Base-by-base conservation (phyloP, 2,888 invertebrate genomes). In the Luperina testacea region DNA sequence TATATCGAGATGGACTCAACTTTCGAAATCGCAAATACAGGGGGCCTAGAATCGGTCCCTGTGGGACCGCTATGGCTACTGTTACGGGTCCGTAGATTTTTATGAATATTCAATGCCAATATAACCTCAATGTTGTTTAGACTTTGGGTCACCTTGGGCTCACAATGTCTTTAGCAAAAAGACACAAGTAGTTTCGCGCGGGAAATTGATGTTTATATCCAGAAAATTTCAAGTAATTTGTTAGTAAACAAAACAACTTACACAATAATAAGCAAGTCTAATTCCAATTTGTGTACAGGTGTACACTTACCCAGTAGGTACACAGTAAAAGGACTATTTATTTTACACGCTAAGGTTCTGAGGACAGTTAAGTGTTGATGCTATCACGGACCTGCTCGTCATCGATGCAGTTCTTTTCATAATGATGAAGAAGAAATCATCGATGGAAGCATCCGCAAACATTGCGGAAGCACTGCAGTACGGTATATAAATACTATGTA, bases 401-500 rank as follows among this genome's bases (percentile, higher is more conserved):
- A 68, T 51, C 6, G 13, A 69, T 51, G 69, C 69, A 69, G 11
- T 48, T 32, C 13, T 27, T 57, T 20, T 8, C 20, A 9, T 20
- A 6, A 27, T 27, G 5, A 32, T 4, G 13, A 7, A 7, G 0
- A 51, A 51, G 20, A 51, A 68, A 27, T 51, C 11, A 69, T 32
- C 20, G 6, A 51, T 53, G 32, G 24, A 53, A 0, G 53, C 53
- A 5, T 38, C 15, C 38, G 53, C 38, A 70, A 70, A 38, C 53
- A 70, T 70, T 8, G 15, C 70, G 24, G 24, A 51, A 51, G 3
- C 51, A 51, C 17, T 51, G 13, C 51, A 69, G 7, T 11, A 69
- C 51, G 1, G 42, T 42, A 42, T 9, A 42, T 42, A 42, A 42
- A 42, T 42, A 48, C 74, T 85, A 82, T n/a, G 84, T 85, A 85